Conservation (phyloP, 2,113 vertebrate genomes). For the Parus major region DNA sequence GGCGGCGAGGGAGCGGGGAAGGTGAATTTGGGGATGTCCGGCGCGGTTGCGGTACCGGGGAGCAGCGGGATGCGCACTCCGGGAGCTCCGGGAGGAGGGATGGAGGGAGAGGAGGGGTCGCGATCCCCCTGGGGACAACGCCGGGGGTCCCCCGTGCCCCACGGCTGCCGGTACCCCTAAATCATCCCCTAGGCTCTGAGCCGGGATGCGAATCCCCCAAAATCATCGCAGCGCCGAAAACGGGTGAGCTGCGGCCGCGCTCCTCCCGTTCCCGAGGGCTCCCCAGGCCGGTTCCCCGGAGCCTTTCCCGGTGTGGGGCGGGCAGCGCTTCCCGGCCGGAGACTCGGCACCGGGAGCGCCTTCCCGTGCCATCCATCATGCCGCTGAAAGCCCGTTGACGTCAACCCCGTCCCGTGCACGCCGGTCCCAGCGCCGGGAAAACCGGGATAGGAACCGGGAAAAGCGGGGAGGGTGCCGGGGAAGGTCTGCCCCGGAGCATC, state of each 20-base stretch:
- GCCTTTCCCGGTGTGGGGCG: neutral
- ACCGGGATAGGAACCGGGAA: neutral
- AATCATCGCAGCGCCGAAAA: neutral
- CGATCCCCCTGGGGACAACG: neutral
- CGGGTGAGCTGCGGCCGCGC: neutral
- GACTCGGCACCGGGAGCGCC: neutral
- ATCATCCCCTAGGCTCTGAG: neutral
- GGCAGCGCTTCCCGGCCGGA: constrained; percentile 9
- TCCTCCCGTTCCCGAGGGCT: neutral
- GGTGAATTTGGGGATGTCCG: neutral
- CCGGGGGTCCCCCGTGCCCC: no score
- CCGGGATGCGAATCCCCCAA: neutral
- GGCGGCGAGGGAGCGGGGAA: neutral
- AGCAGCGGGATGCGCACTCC: neutral
- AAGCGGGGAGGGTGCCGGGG: neutral
- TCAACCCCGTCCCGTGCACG: constrained; percentile 10
- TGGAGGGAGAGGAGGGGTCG: no score
- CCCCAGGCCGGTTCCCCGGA: neutral
- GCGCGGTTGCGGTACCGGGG: neutral
- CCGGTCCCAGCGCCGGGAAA: neutral
- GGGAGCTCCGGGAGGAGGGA: neutral
- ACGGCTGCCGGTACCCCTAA: neutral
- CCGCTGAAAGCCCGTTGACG: constrained; percentile 26
- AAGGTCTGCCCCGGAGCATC: neutral
- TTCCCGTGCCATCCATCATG: constrained; percentile 48